These are phyloP conservation scores for Bibio marci DNA, from an alignment of 2,888 invertebrate species.

Conservation along the genomic window DNA sequence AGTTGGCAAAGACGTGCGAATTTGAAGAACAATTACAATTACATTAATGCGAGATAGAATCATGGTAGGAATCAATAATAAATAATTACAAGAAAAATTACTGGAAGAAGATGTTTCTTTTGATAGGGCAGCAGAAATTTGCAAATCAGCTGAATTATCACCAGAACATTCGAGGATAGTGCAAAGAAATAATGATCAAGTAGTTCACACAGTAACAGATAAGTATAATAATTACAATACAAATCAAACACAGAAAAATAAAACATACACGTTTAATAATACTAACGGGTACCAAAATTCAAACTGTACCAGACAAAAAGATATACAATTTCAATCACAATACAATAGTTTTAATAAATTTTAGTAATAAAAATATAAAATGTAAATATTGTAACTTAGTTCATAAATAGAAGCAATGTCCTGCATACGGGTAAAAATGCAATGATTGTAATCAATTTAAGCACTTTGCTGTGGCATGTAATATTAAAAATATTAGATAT, in stretches of 20 bases:
- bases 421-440: not conserved
- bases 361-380: not conserved
- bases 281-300: not conserved
- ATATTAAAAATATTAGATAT: not conserved
- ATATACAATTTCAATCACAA: no score
- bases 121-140: not conserved
- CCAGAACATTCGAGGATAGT: no score
- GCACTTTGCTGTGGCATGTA: conserved; percentile 1
- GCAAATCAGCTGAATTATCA: no score
- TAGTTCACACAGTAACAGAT: not conserved
- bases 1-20: no score
- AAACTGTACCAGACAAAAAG: no score
- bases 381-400: not conserved
- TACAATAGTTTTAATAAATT: no score
- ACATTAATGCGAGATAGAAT: conserved; percentile 14
- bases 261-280: not conserved
- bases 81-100: conserved; percentile 11
- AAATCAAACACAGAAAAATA: no score
- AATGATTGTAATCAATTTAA: not conserved
- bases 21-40: conserved; percentile 13
- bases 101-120: conserved; percentile 8
- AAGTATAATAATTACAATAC: not conserved
- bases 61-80: conserved; percentile 13
- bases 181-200: no score
- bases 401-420: not conserved